These are phyloP conservation scores for Drosophila melanogaster DNA, from an alignment of 1,140 invertebrate genomes.

Conservation along the genomic window DNA sequence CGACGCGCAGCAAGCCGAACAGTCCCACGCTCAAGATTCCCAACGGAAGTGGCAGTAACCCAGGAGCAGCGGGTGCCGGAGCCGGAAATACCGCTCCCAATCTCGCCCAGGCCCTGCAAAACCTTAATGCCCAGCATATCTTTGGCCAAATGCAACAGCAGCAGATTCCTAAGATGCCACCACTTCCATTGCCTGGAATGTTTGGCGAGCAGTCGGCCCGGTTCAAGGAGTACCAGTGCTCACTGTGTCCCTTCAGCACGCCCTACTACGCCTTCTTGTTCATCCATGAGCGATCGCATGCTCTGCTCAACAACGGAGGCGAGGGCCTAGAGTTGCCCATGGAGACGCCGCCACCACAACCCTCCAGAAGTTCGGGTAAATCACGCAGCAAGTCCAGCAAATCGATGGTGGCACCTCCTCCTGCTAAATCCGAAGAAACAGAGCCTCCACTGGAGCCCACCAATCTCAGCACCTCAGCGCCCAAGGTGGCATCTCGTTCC, in stretches of 20 bases:
- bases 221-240: conserved; percentile 93
- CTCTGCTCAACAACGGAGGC: conserved; percentile 68
- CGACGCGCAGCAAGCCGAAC: conserved; percentile 69
- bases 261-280: conserved; percentile 94
- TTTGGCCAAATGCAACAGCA: conserved; percentile 72
- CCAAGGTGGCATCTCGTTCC: conserved; percentile 14
- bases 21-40: conserved; percentile 88
- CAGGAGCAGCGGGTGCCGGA: conserved; percentile 6
- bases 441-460: conserved; percentile 53
- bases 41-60: conserved; percentile 81
- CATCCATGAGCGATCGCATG: conserved; percentile 94
- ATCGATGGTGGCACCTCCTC: conserved; percentile 2
- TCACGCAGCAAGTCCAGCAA: conserved; percentile 41
- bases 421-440: conserved; percentile 1
- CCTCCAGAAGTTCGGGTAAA: conserved; percentile 15
- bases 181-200: conserved; percentile 85
- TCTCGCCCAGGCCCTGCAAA: conserved; percentile 80
- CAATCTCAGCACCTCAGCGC: conserved; percentile 52
- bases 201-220: conserved; percentile 85
- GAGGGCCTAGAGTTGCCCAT: conserved; percentile 44
- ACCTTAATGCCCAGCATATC: conserved; percentile 79
- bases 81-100: conserved; percentile 52
- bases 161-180: conserved; percentile 58
- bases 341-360: conserved; percentile 24
- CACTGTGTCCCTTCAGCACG: conserved; percentile 95